These are phyloP conservation scores for Dendrocopos noguchii DNA, from an alignment of 2,113 vertebrate genomes.

Conservation along the genomic window DNA sequence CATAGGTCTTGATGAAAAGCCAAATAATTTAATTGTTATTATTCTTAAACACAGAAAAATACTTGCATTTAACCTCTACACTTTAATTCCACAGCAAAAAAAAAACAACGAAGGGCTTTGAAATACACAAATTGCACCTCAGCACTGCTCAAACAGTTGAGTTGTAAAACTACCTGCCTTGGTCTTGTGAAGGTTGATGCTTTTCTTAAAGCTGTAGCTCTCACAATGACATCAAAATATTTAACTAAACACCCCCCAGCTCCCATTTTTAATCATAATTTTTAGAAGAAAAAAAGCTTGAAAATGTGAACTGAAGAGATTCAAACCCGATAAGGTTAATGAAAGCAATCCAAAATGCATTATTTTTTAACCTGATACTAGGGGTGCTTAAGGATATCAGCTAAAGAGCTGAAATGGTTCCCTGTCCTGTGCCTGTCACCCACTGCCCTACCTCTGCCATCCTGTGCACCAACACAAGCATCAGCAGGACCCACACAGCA, in stretches of 20 bases:
- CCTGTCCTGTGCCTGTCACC: neutral
- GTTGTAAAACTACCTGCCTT: neutral
- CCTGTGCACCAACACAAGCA: neutral
- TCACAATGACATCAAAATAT: neutral
- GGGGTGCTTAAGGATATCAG: neutral
- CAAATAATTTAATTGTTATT: neutral
- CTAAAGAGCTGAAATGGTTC: neutral
- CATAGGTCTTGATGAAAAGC: constrained; percentile 46
- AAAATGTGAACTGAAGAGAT: neutral
- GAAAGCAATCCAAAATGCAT: neutral
- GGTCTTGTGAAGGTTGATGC: neutral
- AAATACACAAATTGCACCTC: neutral
- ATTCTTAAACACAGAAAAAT: neutral
- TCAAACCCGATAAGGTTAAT: neutral
- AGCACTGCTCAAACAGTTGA: neutral
- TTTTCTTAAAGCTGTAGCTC: neutral
- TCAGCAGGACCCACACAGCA: neutral
- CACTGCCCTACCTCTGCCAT: neutral
- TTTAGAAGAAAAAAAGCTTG: neutral
- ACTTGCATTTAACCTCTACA: neutral
- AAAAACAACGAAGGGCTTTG: neutral
- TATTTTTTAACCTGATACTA: neutral
- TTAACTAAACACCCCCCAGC: neutral
- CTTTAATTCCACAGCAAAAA: neutral
- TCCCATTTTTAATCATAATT: neutral